These are phyloP conservation scores for Phoenicopterus ruber DNA, from an alignment of 2,113 vertebrate genomes.

Conservation along the genomic window DNA sequence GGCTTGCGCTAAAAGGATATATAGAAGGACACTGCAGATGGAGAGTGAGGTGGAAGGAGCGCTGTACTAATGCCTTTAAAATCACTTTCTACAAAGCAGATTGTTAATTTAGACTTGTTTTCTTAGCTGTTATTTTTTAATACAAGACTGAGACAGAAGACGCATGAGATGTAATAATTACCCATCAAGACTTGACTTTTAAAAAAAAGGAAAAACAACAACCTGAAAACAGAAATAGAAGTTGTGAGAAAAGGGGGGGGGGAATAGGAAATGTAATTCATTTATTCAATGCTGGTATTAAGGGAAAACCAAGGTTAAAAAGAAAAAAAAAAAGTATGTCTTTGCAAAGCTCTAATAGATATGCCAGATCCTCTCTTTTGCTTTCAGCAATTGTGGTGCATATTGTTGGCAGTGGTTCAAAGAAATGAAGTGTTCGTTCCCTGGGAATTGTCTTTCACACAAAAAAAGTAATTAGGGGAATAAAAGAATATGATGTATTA, in stretches of 20 bases:
- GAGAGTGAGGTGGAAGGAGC: neutral
- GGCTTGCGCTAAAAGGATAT: conserved; percentile 1
- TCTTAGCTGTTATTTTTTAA: conserved; percentile 50
- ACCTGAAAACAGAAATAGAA: conserved; percentile 63
- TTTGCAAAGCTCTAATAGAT: conserved; percentile 66
- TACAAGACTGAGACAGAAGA: conserved; percentile 58
- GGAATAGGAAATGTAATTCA: conserved; percentile 54
- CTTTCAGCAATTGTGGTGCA: conserved; percentile 58
- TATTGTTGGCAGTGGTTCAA: conserved; percentile 68
- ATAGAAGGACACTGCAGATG: conserved; percentile 44
- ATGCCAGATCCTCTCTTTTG: conserved; percentile 54
- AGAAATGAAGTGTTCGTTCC: conserved; percentile 53
- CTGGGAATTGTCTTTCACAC: conserved; percentile 70
- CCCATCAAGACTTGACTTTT: conserved; percentile 51
- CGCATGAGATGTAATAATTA: conserved; percentile 66
- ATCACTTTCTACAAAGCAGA: conserved; percentile 58
- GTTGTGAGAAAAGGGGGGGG: conserved; percentile 30
- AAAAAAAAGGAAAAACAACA: conserved; percentile 15
- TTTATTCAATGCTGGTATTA: conserved; percentile 62
- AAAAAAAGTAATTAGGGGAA: conserved; percentile 57
- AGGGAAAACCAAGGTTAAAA: conserved; percentile 66
- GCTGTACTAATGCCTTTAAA: conserved; percentile 43
- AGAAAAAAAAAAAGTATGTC: conserved; percentile 23
- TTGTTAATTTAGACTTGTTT: conserved; percentile 65
- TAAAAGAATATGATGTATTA: conserved; percentile 61